Evolutionary conservation across 2,797 vertebrate genomes (phyloP), one percentile per base, ranked within the genome.

Genomic region (Astyanax mexicanus): DNA sequence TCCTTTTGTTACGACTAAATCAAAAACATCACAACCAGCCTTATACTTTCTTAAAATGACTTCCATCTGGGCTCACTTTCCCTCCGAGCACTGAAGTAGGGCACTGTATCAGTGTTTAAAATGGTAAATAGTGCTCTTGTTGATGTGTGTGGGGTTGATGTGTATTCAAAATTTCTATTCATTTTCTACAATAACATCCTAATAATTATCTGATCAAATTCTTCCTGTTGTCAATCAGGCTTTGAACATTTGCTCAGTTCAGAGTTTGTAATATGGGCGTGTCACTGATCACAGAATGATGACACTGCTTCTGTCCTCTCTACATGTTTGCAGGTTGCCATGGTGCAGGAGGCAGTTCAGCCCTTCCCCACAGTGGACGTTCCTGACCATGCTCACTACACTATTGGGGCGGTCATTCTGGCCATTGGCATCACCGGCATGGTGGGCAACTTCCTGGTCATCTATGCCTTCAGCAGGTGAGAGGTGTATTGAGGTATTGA

Each of bases 381-480:
- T 2, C 96, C 97, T 0, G 95, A 94, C 77, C 95, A 97, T 15
- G 96, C 93, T 69, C 96, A 98, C 88, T 97, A 98, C 75, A 93
- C 88, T 23, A 95, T 98, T 62, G 97, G 96, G 72, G 90, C 91
- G 0, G 90, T 97, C 81, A 95, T 98, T 86, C 93, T 98, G 19
- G 86, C 87, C 61, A 95, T 98, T 75, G 97, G 97, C 11, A 93
- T 98, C 84, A 97, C 94, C 0, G 97, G 97, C 71, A 92, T 94
- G 49, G 54, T 98, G 74, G 97, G 97, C 47, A 99, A 99, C 81
- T 93, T 96, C 77, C 89, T 96, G 40, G 96, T 98, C 84, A 96
- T 98, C 82, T 98, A 97, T 32, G 95, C 93, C 69, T 99, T 98
- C 85, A 96, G 94, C 96, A 97, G 94, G 97, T 99, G 89, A 69